Conservation (phyloP, 2,888 invertebrate species). For the Alloplasta piceator region DNA sequence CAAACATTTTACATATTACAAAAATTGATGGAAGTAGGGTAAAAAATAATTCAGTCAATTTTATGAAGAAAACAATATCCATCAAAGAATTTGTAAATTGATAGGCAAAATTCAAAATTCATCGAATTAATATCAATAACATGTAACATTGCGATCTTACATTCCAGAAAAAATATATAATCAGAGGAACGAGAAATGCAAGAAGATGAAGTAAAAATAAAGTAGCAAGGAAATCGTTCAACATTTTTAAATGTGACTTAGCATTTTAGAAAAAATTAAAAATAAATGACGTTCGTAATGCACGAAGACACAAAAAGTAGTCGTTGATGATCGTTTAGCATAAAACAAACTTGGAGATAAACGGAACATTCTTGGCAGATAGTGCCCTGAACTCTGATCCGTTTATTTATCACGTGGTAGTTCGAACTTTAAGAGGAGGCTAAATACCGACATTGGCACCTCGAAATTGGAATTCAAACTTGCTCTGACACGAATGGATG, state of each 20-base stretch:
- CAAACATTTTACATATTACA: too few relatives aligned
- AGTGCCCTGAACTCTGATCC: slow-evolving; percentile 37
- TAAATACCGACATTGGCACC: too few relatives aligned
- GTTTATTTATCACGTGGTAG: slow-evolving; percentile 27
- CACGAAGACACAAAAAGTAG: slow-evolving; percentile 9
- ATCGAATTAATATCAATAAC: too few relatives aligned
- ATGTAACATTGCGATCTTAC: slow-evolving; percentile 3
- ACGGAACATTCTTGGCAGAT: slow-evolving; percentile 23
- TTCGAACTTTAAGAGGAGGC: neutral
- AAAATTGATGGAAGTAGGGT: too few relatives aligned
- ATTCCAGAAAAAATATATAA: slow-evolving; percentile 18
- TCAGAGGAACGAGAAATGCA: slow-evolving; percentile 41
- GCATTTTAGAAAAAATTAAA: neutral
- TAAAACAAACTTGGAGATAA: slow-evolving; percentile 16
- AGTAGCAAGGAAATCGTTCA: slow-evolving; percentile 10
- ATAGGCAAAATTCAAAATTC: too few relatives aligned
- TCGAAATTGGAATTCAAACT: too few relatives aligned
- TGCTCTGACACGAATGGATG: too few relatives aligned
- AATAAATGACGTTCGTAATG: neutral
- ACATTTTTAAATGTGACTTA: slow-evolving; percentile 16
- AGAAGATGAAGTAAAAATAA: slow-evolving; percentile 40
- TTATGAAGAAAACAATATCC: too few relatives aligned
- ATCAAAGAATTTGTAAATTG: too few relatives aligned
- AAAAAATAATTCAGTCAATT: too few relatives aligned
- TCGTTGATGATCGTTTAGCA: slow-evolving; percentile 19